Evolutionary conservation across 2,113 vertebrate genomes (phyloP).

Genomic region (Rhodinocichla rosea): DNA sequence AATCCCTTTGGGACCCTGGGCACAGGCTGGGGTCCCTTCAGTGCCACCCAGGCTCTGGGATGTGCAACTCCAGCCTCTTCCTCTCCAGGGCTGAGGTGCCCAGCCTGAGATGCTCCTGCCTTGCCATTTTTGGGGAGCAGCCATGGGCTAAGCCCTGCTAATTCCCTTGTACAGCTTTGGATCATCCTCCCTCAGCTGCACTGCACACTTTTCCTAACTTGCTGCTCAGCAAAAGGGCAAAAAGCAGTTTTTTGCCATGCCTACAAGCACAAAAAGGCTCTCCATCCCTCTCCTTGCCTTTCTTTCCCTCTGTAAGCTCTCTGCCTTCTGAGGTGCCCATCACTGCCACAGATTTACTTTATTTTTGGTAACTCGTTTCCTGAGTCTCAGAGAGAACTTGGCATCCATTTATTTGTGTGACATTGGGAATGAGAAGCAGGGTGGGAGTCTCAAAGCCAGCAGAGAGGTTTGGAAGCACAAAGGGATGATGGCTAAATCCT

Average conservation of each 20-base stretch:
- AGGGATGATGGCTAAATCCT: not conserved
- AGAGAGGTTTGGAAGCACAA: not conserved
- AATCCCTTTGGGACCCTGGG: not conserved
- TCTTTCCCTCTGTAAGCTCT: not conserved
- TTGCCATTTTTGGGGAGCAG: not conserved
- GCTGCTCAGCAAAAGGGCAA: not conserved
- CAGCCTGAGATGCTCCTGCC: not conserved
- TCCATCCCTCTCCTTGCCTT: not conserved
- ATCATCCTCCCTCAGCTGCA: not conserved
- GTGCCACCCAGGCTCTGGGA: not conserved
- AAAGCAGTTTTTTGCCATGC: not conserved
- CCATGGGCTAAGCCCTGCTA: not conserved
- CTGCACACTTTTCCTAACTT: not conserved
- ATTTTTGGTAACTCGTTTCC: not conserved
- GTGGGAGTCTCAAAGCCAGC: not conserved
- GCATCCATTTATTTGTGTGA: not conserved
- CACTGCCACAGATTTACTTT: not conserved
- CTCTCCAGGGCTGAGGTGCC: not conserved
- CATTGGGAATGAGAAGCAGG: not conserved
- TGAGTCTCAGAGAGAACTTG: not conserved
- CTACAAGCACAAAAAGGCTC: not conserved
- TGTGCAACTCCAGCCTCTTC: not conserved
- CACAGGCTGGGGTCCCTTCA: not conserved
- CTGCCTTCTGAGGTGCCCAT: not conserved
- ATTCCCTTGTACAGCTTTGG: slow-evolving; percentile 10